phyloP scores from a whole-genome alignment of 1,140 invertebrate species.

The Andricus grossulariae region DNA sequence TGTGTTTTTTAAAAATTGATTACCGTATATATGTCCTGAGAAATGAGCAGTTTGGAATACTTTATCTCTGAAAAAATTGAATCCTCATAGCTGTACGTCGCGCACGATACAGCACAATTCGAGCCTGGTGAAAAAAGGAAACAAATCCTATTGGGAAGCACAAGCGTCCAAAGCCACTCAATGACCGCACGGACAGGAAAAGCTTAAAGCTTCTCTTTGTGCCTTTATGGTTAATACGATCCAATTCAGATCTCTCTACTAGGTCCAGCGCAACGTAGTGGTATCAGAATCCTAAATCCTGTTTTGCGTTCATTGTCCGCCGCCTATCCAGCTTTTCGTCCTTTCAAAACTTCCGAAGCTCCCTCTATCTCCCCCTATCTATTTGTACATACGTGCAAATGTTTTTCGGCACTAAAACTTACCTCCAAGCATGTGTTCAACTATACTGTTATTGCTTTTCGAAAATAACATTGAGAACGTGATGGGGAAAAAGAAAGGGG shows the following conservation, averaged over 20 bases:
- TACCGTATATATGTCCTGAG: no score
- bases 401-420: constrained; percentile 12
- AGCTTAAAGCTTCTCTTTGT: constrained; percentile 57
- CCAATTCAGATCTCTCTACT: constrained; percentile 58
- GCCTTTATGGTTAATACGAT: constrained; percentile 63
- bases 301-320: constrained; percentile 51
- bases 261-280: constrained; percentile 36
- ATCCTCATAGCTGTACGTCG: neutral
- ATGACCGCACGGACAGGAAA: constrained; percentile 48
- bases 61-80: neutral
- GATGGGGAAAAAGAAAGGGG: no score
- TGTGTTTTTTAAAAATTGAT: no score
- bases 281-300: constrained; percentile 63
- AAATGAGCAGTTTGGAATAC: no score
- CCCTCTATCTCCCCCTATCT: constrained; percentile 23
- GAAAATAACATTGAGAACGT: neutral
- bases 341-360: constrained; percentile 36
- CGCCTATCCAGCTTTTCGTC: constrained; percentile 36
- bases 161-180: constrained; percentile 48
- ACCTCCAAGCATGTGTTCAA: neutral
- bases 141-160: constrained; percentile 46
- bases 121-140: constrained; percentile 33
- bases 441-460: neutral
- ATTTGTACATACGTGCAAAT: constrained; percentile 28
- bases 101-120: constrained; percentile 23